phyloP scores from a whole-genome alignment of 2,888 invertebrate genomes.

The Scaptomyza reducta region DNA sequence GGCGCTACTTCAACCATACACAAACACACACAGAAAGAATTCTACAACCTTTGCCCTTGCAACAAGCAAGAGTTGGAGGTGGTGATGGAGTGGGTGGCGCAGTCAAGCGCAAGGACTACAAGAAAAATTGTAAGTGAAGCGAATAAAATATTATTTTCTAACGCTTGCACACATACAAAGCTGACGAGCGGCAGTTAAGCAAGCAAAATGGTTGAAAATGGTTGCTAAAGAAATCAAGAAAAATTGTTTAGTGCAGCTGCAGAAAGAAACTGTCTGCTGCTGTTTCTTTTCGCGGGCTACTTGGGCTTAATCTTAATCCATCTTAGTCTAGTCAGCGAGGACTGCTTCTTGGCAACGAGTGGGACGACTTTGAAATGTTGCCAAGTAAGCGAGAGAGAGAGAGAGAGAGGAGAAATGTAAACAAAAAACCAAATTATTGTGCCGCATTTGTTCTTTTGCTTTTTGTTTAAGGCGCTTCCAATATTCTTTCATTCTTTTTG shows the following conservation, averaged over 20 bases:
- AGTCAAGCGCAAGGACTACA: slow-evolving; percentile 72
- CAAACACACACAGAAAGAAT: slow-evolving; percentile 20
- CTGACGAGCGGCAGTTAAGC: slow-evolving; percentile 20
- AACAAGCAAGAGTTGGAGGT: not conserved
- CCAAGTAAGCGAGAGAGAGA: slow-evolving; percentile 33
- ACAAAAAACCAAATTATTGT: slow-evolving; percentile 76
- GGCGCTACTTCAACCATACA: slow-evolving; percentile 33
- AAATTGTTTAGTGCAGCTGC: slow-evolving; percentile 65
- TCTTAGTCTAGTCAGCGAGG: slow-evolving; percentile 77
- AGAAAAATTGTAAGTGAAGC: slow-evolving; percentile 80
- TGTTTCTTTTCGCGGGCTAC: slow-evolving; percentile 41
- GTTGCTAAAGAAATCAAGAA: slow-evolving; percentile 72
- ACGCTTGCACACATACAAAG: slow-evolving; percentile 62
- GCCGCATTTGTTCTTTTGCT: slow-evolving; percentile 67
- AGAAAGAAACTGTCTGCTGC: slow-evolving; percentile 24
- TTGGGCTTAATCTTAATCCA: slow-evolving; percentile 78
- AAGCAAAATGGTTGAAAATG: slow-evolving; percentile 40
- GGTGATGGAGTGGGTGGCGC: slow-evolving; percentile 27
- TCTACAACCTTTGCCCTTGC: slow-evolving; percentile 11
- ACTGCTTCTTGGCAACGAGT: slow-evolving; percentile 24
- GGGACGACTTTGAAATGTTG: slow-evolving; percentile 70
- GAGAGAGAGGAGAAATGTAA: slow-evolving; percentile 51
- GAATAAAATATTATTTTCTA: slow-evolving; percentile 81
- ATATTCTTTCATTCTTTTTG: slow-evolving; percentile 2
- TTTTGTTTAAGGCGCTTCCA: slow-evolving; percentile 3